Evolutionary conservation across 2,888 invertebrate genomes (phyloP).

Genomic region (Nezara viridula): DNA sequence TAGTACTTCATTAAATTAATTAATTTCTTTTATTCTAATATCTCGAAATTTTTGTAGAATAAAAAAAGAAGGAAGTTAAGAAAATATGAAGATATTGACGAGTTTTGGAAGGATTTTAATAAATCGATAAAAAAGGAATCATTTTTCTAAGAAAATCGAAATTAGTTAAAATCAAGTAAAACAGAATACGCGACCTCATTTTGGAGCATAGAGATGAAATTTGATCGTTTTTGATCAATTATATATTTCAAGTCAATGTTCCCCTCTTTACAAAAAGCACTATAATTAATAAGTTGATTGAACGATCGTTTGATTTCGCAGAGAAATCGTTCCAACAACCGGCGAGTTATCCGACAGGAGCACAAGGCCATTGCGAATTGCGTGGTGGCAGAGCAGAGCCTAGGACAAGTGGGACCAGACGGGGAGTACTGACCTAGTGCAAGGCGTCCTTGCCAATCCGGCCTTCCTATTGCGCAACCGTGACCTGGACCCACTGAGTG

Average conservation of each 20-base stretch:
- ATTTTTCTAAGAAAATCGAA: too few relatives aligned
- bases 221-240: background rate
- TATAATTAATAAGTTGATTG: background rate
- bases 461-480: conserved; percentile 43
- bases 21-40: too few relatives aligned
- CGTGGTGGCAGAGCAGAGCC: background rate
- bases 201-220: background rate
- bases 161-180: background rate
- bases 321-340: background rate
- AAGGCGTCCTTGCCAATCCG: conserved; percentile 52
- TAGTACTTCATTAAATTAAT: too few relatives aligned
- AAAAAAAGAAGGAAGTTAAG: too few relatives aligned
- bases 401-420: background rate
- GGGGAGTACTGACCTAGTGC: conserved; percentile 44
- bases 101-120: too few relatives aligned
- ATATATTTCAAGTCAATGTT: background rate
- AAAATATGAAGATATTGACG: too few relatives aligned
- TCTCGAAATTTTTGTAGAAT: too few relatives aligned
- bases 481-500: conserved; percentile 40
- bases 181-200: background rate
- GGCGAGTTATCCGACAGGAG: background rate
- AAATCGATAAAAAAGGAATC: too few relatives aligned
- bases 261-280: background rate
- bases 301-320: background rate
- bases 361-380: background rate